Evolutionary conservation across 2,888 invertebrate genomes (phyloP).

Genomic region (Linnaemya vulpina): DNA sequence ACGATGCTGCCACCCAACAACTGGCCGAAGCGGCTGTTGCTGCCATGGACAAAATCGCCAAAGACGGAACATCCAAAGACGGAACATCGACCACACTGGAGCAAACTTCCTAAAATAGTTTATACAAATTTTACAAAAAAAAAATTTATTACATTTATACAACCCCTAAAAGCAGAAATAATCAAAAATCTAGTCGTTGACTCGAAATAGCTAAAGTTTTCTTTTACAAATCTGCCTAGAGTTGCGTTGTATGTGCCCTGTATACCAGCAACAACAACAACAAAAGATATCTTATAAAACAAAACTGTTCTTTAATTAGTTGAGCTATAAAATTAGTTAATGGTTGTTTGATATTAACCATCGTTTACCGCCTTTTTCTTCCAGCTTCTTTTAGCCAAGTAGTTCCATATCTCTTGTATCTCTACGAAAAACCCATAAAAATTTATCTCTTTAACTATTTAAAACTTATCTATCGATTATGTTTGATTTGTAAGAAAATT

Average conservation of each 20-base stretch:
- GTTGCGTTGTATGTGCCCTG: neutral
- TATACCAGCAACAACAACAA: neutral
- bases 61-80: conserved; percentile 23
- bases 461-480: conserved; percentile 58
- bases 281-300: too few relatives aligned
- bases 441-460: conserved; percentile 48
- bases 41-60: conserved; percentile 56
- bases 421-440: conserved; percentile 29
- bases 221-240: conserved; percentile 17
- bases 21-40: conserved; percentile 70
- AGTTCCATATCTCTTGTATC: neutral
- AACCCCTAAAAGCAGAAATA: neutral
- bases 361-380: neutral
- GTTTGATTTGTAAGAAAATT: conserved; percentile 50
- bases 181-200: conserved; percentile 2
- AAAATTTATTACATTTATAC: conserved; percentile 36
- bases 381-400: neutral
- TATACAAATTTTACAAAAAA: conserved; percentile 18
- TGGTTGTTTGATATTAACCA: neutral
- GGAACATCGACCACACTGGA: conserved; percentile 15
- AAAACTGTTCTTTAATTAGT: neutral
- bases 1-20: conserved; percentile 78
- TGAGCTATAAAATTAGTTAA: conserved; percentile 1
- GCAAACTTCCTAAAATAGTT: conserved; percentile 39
- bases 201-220: neutral